Conservation (phyloP, 1,140 invertebrate species). For the Camponotus vicinus region DNA sequence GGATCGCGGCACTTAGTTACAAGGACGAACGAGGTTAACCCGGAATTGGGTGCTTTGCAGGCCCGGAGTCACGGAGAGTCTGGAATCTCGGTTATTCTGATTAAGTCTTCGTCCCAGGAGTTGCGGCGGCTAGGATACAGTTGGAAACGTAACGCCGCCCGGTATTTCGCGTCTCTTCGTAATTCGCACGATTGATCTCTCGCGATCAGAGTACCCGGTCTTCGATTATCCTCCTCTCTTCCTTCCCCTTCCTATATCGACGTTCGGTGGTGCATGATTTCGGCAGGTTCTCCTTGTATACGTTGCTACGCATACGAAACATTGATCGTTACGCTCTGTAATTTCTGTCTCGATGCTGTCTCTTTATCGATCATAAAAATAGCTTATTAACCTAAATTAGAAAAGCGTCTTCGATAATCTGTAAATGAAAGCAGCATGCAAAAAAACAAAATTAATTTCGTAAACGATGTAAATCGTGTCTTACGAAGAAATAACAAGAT, state of each 20-base stretch:
- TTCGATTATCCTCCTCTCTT: conserved; percentile 15
- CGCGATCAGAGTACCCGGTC: conserved; percentile 7
- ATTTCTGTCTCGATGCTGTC: background rate
- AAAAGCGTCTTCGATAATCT: no score
- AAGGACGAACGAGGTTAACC: conserved; percentile 75
- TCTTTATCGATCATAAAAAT: background rate
- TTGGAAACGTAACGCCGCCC: conserved; percentile 30
- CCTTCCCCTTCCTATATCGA: background rate
- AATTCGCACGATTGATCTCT: conserved; percentile 49
- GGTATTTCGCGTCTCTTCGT: conserved; percentile 57
- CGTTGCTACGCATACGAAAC: background rate
- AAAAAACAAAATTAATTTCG: no score
- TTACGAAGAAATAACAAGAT: no score
- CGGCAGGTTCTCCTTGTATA: no score
- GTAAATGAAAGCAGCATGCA: no score
- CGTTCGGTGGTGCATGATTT: background rate
- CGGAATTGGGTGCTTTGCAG: conserved; percentile 73
- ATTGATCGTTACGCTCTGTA: no score
- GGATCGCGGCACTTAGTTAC: conserved; percentile 77
- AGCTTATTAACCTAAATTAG: no score
- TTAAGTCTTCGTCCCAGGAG: conserved; percentile 69
- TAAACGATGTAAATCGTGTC: no score
- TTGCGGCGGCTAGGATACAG: conserved; percentile 42
- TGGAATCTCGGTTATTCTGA: conserved; percentile 79
- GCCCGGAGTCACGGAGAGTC: conserved; percentile 65